Percentiles rank a stretch among this genome's conserved stretches.
These are phyloP conservation scores for Catocala fraxini DNA, from an alignment of 2,888 invertebrate species.

Conservation along the genomic window DNA sequence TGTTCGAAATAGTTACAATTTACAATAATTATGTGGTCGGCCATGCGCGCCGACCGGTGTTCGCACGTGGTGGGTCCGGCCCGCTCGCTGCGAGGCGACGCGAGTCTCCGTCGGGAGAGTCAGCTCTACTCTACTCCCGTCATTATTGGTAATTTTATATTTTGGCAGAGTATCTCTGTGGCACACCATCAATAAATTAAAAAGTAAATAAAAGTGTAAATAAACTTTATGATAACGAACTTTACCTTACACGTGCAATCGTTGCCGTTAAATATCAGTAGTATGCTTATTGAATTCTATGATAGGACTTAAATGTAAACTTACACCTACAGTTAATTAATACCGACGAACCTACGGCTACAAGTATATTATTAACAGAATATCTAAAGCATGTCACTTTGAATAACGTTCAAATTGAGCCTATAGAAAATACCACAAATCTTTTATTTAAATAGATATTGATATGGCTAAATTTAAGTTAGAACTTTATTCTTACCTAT, in stretches of 20 bases:
- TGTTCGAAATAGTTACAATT: conserved; percentile 77
- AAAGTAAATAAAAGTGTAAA: conserved; percentile 86
- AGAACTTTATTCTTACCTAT: conserved; percentile 86
- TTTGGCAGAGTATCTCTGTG: conserved; percentile 88
- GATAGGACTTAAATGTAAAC: conserved; percentile 77
- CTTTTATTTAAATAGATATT: conserved; percentile 88
- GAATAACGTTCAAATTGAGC: conserved; percentile 88
- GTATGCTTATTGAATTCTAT: conserved; percentile 81
- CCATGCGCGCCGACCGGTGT: conserved; percentile 55
- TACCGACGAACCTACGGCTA: conserved; percentile 85
- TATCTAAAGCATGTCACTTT: conserved; percentile 88
- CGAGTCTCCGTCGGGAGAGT: too few species aligned
- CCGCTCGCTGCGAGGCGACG: not conserved
- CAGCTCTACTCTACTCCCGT: conserved; percentile 58
- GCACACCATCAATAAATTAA: conserved; percentile 87
- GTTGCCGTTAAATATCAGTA: conserved; percentile 85
- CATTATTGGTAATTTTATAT: conserved; percentile 85
- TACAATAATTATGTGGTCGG: conserved; percentile 64
- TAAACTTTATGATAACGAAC: conserved; percentile 85
- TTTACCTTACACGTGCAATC: conserved; percentile 85
- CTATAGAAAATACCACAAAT: conserved; percentile 88
- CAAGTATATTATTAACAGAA: conserved; percentile 88
- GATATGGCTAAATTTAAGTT: conserved; percentile 89
- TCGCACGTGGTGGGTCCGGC: conserved; percentile 60
- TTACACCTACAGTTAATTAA: conserved; percentile 81